Evolutionary conservation across 2,113 vertebrate species (phyloP).

Genomic region (Alaudala cheleensis): DNA sequence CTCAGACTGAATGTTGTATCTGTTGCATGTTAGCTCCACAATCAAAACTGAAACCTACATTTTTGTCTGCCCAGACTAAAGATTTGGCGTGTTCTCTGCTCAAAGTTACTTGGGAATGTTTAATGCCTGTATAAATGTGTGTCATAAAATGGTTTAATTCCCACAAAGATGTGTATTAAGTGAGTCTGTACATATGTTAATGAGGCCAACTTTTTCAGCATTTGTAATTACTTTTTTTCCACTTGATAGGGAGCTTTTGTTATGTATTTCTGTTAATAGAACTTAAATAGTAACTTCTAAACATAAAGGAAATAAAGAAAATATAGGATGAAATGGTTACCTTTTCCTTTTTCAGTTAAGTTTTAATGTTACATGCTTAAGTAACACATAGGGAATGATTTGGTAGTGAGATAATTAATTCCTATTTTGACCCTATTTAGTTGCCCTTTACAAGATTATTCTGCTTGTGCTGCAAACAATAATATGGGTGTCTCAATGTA

Average conservation of each 20-base stretch:
- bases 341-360: constrained; percentile 77
- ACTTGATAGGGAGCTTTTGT: constrained; percentile 81
- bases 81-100: constrained; percentile 62
- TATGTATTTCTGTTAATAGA: constrained; percentile 88
- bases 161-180: constrained; percentile 80
- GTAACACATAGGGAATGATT: constrained; percentile 66
- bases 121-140: constrained; percentile 79
- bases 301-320: constrained; percentile 80
- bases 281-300: constrained; percentile 81
- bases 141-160: constrained; percentile 76
- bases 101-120: constrained; percentile 67
- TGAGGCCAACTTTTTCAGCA: constrained; percentile 87
- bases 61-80: constrained; percentile 57
- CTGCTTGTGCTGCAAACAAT: constrained; percentile 58
- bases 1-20: constrained; percentile 74
- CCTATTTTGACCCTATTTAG: constrained; percentile 64
- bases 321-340: constrained; percentile 82
- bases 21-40: constrained; percentile 62
- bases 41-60: constrained; percentile 52
- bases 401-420: constrained; percentile 39
- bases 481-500: constrained; percentile 51
- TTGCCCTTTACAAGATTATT: constrained; percentile 62
- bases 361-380: constrained; percentile 64
- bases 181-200: constrained; percentile 91
- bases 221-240: constrained; percentile 90